These are phyloP conservation scores for Lasioglossum baleicum DNA, from an alignment of 1,140 invertebrate genomes.

Conservation along the genomic window DNA sequence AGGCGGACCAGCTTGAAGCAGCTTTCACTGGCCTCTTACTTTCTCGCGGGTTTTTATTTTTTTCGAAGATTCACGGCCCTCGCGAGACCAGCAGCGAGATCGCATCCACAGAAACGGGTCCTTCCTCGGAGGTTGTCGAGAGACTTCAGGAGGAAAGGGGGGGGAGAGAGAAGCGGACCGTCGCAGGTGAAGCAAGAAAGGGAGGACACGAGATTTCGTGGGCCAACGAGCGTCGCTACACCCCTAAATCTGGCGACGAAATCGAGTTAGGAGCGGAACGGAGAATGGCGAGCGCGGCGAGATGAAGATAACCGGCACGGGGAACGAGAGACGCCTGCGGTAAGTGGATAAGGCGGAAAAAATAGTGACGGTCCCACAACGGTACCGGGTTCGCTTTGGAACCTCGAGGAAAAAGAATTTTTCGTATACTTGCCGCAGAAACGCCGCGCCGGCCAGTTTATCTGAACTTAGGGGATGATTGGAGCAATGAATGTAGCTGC, in stretches of 20 bases:
- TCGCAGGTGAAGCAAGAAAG: no score
- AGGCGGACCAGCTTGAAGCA: background rate
- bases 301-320: conserved; percentile 56
- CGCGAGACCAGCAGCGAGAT: conserved; percentile 51
- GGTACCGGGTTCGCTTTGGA: background rate
- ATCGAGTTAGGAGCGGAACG: conserved; percentile 49
- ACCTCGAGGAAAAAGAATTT: background rate
- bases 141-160: conserved; percentile 35
- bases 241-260: conserved; percentile 52
- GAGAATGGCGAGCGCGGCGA: conserved; percentile 23
- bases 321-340: conserved; percentile 31
- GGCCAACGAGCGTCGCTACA: background rate
- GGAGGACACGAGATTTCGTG: background rate
- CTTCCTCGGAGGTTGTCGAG: conserved; percentile 41
- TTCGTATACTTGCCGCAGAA: no score
- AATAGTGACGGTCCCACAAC: conserved; percentile 23
- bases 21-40: background rate
- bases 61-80: conserved; percentile 53
- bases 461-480: no score
- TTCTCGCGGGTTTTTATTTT: conserved; percentile 7
- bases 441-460: no score
- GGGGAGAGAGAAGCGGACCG: no score
- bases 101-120: conserved; percentile 49
- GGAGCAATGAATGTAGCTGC: no score
- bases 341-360: conserved; percentile 56